Conservation (phyloP, 1,140 invertebrate species). For the Diachasmimorpha longicaudata region DNA sequence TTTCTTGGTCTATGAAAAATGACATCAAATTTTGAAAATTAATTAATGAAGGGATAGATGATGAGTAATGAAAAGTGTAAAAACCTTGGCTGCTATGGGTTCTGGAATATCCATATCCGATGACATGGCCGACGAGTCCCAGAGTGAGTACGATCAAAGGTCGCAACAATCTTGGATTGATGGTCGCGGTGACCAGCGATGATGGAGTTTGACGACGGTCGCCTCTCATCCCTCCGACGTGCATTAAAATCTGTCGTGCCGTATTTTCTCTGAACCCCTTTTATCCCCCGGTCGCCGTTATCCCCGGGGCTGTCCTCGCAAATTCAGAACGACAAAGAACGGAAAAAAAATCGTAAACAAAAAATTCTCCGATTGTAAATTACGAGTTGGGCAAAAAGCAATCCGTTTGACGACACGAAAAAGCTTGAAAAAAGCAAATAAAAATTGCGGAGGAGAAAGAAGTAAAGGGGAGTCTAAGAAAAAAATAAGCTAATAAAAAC, state of each 20-base stretch:
- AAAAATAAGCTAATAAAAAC: conserved; percentile 19
- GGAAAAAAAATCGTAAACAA: too few species aligned
- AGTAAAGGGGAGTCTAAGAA: not conserved
- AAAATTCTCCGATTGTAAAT: too few species aligned
- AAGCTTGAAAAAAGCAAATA: too few species aligned
- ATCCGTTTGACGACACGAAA: too few species aligned
- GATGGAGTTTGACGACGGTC: conserved; percentile 26
- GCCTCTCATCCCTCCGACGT: conserved; percentile 28
- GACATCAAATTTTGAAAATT: too few species aligned
- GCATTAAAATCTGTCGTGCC: conserved; percentile 23
- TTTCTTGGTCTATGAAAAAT: too few species aligned
- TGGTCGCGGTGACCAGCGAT: conserved; percentile 29
- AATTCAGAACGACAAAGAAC: too few species aligned
- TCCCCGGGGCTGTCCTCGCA: not conserved
- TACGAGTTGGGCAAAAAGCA: too few species aligned
- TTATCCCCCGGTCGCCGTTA: not conserved
- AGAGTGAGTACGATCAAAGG: conserved; percentile 24
- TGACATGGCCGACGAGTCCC: conserved; percentile 28
- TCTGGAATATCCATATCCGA: conserved; percentile 27
- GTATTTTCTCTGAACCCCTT: not conserved
- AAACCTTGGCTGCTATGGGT: conserved; percentile 29
- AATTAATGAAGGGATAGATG: too few species aligned
- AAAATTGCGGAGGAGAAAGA: not conserved
- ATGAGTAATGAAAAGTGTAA: not conserved
- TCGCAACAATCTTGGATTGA: conserved; percentile 16